These are phyloP conservation scores for Acanthoscelides obtectus DNA, from an alignment of 2,888 invertebrate species.

Conservation along the genomic window DNA sequence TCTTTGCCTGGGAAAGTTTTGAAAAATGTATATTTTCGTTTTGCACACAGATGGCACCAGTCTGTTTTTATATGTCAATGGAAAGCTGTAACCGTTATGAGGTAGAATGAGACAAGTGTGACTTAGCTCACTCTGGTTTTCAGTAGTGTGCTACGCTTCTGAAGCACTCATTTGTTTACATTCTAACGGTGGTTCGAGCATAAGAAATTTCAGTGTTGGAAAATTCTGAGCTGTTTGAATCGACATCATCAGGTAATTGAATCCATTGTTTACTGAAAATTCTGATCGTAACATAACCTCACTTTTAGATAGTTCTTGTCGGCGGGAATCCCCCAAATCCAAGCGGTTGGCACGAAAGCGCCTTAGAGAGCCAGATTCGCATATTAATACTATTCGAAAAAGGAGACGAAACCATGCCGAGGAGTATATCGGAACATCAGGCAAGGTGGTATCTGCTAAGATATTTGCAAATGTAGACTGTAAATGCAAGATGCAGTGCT, in stretches of 20 bases:
- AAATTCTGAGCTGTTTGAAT: not conserved
- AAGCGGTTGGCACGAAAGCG: not conserved
- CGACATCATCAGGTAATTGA: not conserved
- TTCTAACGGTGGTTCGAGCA: not conserved
- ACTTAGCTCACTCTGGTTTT: not conserved
- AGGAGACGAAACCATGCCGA: not conserved
- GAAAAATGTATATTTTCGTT: not conserved
- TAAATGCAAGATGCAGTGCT: not conserved
- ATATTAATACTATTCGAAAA: not conserved
- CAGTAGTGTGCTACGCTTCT: not conserved
- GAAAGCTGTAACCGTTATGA: not conserved
- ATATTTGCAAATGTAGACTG: not conserved
- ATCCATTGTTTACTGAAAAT: not conserved
- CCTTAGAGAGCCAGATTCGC: not conserved
- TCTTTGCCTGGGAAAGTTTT: not conserved
- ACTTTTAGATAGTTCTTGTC: not conserved
- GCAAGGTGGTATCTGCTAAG: not conserved
- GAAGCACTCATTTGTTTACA: not conserved
- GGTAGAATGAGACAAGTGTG: not conserved
- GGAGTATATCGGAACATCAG: not conserved
- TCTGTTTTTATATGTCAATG: not conserved
- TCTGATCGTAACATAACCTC: not conserved
- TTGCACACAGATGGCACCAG: not conserved
- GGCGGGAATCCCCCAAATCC: not conserved
- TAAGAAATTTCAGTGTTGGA: not conserved